Evolutionary conservation across 1,140 invertebrate genomes (phyloP).

Genomic region (Teleogryllus occipitalis): DNA sequence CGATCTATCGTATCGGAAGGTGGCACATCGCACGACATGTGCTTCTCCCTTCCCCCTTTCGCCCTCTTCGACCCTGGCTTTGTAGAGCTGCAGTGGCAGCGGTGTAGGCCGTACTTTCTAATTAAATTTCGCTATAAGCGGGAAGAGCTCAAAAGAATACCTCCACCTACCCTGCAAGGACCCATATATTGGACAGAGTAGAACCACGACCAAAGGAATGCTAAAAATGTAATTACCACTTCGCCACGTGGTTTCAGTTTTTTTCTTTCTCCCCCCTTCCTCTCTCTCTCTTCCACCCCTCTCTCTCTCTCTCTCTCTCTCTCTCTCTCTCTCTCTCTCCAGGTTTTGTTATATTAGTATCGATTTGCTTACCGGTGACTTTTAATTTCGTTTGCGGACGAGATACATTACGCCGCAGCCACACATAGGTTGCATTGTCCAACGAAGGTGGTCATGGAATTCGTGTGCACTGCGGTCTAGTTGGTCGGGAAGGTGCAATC

Average conservation of each 20-base stretch:
- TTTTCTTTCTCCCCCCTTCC: background rate
- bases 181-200: background rate
- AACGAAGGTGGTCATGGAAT: too few relatives aligned
- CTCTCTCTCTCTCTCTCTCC: too few relatives aligned
- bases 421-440: too few relatives aligned
- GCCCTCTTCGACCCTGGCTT: background rate
- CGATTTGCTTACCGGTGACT: background rate
- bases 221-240: conserved; percentile 2
- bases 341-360: background rate
- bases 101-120: background rate
- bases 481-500: too few relatives aligned
- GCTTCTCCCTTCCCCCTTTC: background rate
- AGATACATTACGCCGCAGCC: background rate
- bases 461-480: too few relatives aligned
- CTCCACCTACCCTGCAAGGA: background rate
- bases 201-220: background rate
- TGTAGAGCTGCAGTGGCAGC: background rate
- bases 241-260: background rate
- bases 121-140: background rate
- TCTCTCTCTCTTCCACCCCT: too few relatives aligned
- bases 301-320: too few relatives aligned
- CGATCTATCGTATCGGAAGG: too few relatives aligned
- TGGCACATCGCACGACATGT: too few relatives aligned
- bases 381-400: background rate
- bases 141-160: background rate